Conservation (phyloP, 1,140 invertebrate species). For the Harpegnathos saltator region DNA sequence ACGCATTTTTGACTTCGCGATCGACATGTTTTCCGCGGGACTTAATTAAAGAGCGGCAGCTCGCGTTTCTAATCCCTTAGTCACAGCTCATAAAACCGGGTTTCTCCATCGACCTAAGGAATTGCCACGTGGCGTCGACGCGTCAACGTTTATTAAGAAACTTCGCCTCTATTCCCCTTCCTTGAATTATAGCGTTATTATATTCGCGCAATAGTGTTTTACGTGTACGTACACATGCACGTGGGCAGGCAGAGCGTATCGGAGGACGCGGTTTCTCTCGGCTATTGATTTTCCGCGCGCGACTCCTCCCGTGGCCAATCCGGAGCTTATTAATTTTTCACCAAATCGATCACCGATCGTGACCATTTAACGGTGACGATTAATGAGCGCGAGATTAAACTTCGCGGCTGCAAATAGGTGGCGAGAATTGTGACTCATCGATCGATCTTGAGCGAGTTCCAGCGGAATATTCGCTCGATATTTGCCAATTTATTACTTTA, state of each 20-base stretch:
- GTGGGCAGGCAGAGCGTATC: neutral
- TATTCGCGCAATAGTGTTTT: constrained; percentile 16
- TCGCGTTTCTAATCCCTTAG: constrained; percentile 50
- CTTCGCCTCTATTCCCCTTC: neutral
- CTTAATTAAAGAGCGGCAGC: constrained; percentile 32
- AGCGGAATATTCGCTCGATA: no score
- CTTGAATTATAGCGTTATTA: neutral
- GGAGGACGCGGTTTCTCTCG: neutral
- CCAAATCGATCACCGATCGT: neutral
- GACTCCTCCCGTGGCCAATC: neutral
- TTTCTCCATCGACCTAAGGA: constrained; percentile 50
- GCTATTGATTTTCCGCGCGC: constrained; percentile 8
- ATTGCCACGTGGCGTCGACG: constrained; percentile 55
- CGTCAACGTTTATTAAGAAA: constrained; percentile 60
- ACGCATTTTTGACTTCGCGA: constrained; percentile 9
- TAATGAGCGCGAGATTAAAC: neutral
- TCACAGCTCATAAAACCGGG: constrained; percentile 41
- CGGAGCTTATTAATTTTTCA: constrained; percentile 6
- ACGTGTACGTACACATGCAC: constrained; percentile 3
- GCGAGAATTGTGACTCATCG: neutral
- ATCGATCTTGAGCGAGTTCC: neutral
- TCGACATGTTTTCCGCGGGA: constrained; percentile 4
- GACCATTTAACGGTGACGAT: neutral
- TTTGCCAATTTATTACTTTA: no score
- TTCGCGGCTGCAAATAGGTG: neutral